Conservation (phyloP, 2,113 vertebrate genomes). For the Malurus alboscapulatus region DNA sequence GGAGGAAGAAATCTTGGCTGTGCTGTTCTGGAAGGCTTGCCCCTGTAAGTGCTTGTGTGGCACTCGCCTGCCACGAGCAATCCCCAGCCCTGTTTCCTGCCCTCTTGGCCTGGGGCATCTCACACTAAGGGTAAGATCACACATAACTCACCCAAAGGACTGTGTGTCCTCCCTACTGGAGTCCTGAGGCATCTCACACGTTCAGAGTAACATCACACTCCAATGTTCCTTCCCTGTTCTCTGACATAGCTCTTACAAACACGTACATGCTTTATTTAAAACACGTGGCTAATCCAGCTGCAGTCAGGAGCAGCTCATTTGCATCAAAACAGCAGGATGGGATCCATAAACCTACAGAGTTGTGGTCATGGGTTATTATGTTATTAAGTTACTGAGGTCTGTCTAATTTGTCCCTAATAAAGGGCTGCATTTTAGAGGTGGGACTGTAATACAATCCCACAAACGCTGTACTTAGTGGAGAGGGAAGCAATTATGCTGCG, state of each 20-base stretch:
- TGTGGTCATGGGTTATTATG: background rate
- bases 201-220: background rate
- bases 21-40: rapidly evolving
- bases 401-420: constrained; percentile 1
- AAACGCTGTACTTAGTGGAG: background rate
- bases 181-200: background rate
- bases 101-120: background rate
- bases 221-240: background rate
- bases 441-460: background rate
- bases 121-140: rapidly evolving
- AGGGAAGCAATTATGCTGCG: background rate
- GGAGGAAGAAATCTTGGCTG: background rate
- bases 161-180: rapidly evolving
- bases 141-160: background rate
- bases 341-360: background rate
- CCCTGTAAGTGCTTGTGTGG: too few relatives aligned
- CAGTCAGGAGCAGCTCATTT: background rate
- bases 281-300: background rate
- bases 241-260: rapidly evolving
- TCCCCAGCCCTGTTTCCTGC: background rate
- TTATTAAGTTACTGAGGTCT: background rate
- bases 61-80: rapidly evolving
- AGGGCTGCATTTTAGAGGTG: background rate
- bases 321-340: background rate
- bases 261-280: background rate